Conservation (phyloP, 2,888 invertebrate genomes). For the Lepidocyrtoides sp. region DNA sequence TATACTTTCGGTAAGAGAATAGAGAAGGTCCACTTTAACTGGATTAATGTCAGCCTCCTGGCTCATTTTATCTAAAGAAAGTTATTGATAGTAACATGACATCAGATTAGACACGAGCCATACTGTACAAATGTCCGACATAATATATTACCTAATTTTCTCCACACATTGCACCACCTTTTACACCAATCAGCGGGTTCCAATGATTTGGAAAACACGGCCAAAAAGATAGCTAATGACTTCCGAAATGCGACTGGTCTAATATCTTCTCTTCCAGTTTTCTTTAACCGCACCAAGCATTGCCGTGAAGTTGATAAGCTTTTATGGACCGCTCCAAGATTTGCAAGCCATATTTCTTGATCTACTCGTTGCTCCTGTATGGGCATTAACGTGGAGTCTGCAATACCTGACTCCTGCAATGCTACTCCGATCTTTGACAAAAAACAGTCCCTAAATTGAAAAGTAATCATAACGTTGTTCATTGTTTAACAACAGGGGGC, state of each 20-base stretch:
- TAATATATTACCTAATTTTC: slow-evolving; percentile 36
- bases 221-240: slow-evolving; percentile 33
- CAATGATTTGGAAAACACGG: slow-evolving; percentile 12
- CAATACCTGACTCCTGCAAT: neutral
- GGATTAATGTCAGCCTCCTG: neutral
- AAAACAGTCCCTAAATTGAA: slow-evolving; percentile 42
- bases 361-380: slow-evolving; percentile 54
- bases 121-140: neutral
- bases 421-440: slow-evolving; percentile 33
- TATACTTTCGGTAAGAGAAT: slow-evolving; percentile 1
- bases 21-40: slow-evolving; percentile 60
- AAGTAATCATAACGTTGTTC: neutral
- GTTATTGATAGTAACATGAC: too few species aligned
- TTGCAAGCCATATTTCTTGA: slow-evolving; percentile 64
- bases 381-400: neutral
- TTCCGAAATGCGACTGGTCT: slow-evolving; percentile 36
- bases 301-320: slow-evolving; percentile 1
- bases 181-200: slow-evolving; percentile 38
- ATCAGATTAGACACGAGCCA: neutral
- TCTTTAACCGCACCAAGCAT: slow-evolving; percentile 11
- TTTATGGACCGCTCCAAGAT: slow-evolving; percentile 42
- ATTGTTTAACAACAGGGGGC: too few species aligned
- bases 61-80: neutral
- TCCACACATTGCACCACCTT: slow-evolving; percentile 60
- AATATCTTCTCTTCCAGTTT: slow-evolving; percentile 13